Evolutionary conservation across 2,888 invertebrate genomes (phyloP).

Genomic region (Falcaria lacertinaria): DNA sequence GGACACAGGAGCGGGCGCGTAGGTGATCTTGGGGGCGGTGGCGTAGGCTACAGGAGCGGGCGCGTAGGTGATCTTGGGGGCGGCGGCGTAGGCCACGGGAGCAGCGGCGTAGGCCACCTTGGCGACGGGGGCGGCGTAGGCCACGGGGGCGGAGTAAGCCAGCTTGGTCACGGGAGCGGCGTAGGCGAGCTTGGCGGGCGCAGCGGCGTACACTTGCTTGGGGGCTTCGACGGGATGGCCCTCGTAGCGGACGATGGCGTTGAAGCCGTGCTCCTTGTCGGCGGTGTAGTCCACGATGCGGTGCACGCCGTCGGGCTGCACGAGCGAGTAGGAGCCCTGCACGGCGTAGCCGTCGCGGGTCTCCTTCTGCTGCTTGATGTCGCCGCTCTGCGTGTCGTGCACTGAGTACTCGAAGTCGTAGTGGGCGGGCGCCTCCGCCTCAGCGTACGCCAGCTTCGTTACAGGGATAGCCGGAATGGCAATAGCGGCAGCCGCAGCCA

Average conservation of each 20-base stretch:
- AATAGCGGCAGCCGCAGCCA: conserved; percentile 45
- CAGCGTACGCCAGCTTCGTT: conserved; percentile 49
- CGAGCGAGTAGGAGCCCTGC: conserved; percentile 70
- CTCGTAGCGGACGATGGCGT: conserved; percentile 67
- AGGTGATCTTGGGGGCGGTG: conserved; percentile 29
- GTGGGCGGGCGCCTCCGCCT: conserved; percentile 56
- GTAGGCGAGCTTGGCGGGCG: conserved; percentile 32
- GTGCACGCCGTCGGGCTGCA: conserved; percentile 68
- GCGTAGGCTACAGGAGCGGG: conserved; percentile 21
- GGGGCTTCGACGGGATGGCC: conserved; percentile 44
- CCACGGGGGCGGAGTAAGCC: conserved; percentile 28
- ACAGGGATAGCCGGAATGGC: conserved; percentile 37
- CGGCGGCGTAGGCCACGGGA: conserved; percentile 24
- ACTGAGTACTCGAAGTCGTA: conserved; percentile 70
- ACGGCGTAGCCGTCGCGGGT: conserved; percentile 62
- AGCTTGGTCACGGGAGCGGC: conserved; percentile 28
- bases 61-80: conserved; percentile 37
- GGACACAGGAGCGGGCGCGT: conserved; percentile 25
- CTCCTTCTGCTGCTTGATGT: conserved; percentile 70
- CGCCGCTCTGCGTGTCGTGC: conserved; percentile 63
- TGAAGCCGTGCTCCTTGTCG: conserved; percentile 65
- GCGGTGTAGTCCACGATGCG: conserved; percentile 70
- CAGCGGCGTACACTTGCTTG: conserved; percentile 26
- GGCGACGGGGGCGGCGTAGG: conserved; percentile 31
- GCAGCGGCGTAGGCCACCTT: conserved; percentile 23